Conservation (phyloP, 2,888 invertebrate genomes). For the Macaria liturata region DNA sequence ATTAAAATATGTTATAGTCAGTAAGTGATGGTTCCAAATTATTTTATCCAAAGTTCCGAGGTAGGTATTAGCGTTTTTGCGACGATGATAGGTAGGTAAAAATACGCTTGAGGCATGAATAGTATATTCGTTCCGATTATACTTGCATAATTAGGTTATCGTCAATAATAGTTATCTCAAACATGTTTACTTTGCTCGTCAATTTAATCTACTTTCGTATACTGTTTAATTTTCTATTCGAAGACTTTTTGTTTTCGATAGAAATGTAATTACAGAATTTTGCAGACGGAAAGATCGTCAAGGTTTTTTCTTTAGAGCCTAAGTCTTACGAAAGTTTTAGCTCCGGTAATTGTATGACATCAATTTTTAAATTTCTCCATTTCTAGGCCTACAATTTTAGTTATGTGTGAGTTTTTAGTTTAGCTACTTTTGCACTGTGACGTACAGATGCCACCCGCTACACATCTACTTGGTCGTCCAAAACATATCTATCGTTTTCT, state of each 20-base stretch:
- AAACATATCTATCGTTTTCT: too few species aligned
- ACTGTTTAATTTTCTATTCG: background rate
- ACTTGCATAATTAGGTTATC: slow-evolving; percentile 11
- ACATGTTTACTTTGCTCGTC: background rate
- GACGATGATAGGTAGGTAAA: background rate
- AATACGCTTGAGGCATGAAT: slow-evolving; percentile 2
- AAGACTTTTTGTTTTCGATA: too few species aligned
- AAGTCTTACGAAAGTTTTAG: too few species aligned
- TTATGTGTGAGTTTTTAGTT: too few species aligned
- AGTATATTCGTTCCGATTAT: slow-evolving; percentile 1
- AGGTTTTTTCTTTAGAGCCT: background rate
- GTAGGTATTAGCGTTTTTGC: slow-evolving; percentile 3
- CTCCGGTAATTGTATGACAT: too few species aligned
- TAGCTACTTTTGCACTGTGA: too few species aligned
- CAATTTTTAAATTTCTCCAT: too few species aligned
- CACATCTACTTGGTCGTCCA: too few species aligned
- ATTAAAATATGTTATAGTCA: slow-evolving; percentile 11
- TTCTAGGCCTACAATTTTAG: too few species aligned
- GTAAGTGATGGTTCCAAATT: slow-evolving; percentile 15
- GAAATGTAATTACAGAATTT: background rate
- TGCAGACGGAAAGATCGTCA: background rate
- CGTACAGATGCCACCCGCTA: too few species aligned
- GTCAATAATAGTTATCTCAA: background rate
- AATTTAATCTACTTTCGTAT: background rate
- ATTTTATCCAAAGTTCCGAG: background rate